phyloP scores from a whole-genome alignment of 1,140 invertebrate genomes.

The Melitaea cinxia region DNA sequence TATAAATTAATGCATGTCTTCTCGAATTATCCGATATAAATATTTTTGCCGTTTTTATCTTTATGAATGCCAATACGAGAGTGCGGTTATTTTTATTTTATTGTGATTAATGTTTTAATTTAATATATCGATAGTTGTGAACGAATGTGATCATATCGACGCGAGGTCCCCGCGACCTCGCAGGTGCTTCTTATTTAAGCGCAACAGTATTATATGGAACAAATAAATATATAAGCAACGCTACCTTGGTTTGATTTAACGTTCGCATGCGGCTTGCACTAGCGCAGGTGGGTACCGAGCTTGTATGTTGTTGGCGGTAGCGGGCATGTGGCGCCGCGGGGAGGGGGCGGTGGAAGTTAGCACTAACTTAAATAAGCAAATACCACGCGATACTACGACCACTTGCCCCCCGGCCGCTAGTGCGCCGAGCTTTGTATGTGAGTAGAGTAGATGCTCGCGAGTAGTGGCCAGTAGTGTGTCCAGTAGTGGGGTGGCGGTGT shows the following conservation, averaged over 20 bases:
- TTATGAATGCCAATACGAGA: not conserved
- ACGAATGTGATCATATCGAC: not conserved
- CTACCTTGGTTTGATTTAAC: slow-evolving; percentile 33
- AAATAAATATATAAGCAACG: slow-evolving; percentile 19
- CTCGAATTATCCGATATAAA: not conserved
- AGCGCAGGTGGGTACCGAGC: not conserved
- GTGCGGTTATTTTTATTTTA: slow-evolving; percentile 2
- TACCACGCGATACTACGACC: too few species aligned
- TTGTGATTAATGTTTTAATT: slow-evolving; percentile 5
- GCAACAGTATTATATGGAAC: slow-evolving; percentile 23
- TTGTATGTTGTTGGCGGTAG: too few species aligned
- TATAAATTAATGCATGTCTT: slow-evolving; percentile 15
- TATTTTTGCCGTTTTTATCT: not conserved
- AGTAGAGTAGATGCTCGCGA: too few species aligned
- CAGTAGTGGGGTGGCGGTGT: too few species aligned
- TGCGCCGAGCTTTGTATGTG: too few species aligned
- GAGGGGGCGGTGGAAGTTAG: too few species aligned
- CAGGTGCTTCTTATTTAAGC: slow-evolving; percentile 10
- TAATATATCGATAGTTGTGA: not conserved
- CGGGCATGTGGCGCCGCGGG: too few species aligned
- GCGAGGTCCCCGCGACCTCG: not conserved
- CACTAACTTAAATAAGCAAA: too few species aligned
- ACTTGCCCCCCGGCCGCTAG: too few species aligned
- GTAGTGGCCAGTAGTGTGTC: too few species aligned
- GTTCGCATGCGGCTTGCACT: slow-evolving; percentile 13